Evolutionary conservation across 2,113 vertebrate genomes (phyloP), one percentile per base, ranked within the genome.

Genomic region (Sorex araneus): DNA sequence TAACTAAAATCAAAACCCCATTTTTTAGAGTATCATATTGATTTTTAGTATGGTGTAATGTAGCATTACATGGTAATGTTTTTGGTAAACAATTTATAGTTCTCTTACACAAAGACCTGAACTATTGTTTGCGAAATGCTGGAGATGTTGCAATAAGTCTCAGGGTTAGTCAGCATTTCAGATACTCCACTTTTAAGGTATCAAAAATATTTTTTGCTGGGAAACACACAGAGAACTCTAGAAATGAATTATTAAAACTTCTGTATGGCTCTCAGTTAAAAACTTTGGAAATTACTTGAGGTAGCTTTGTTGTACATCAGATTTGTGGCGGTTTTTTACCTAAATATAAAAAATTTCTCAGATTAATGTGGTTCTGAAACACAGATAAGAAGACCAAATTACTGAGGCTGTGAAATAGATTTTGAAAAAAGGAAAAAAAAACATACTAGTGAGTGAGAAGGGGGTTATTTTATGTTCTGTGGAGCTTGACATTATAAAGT

Each of bases 401-500:
- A 90, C 54, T 96, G 84, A 92, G 70, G 0, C 0, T 92, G 57
- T 93, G 81, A 82, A 78, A 40, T 40, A 40, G 40, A 40, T 40
- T 40, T 40, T 40, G 40, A 40, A 40, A 75, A 73, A 30, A 60
- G 69, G 30, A 32, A 54, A 47, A 90, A 92, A 89, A 84, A 70
- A 92, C n/a, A 21, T 85, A 27, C 81, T 85, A 79, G 57, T 90
- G 75, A 94, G 34, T 67, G 95, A 97, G 97, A 93, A 96, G 69
- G 95, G 93, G 96, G 97, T 96, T 93, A 97, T 97, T 98, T 98
- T 95, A 97, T 94, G 97, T 95, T 97, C 69, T 50, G 64, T 96
- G 95, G 95, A 78, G 88, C 97, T 96, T 94, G 92, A 84, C 63
- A 82, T 64, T 77, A 90, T 95, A 89, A 96, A 96, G 93, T 91